phyloP scores from a whole-genome alignment of 2,797 vertebrate species.

The Tiaroga cobitis region DNA sequence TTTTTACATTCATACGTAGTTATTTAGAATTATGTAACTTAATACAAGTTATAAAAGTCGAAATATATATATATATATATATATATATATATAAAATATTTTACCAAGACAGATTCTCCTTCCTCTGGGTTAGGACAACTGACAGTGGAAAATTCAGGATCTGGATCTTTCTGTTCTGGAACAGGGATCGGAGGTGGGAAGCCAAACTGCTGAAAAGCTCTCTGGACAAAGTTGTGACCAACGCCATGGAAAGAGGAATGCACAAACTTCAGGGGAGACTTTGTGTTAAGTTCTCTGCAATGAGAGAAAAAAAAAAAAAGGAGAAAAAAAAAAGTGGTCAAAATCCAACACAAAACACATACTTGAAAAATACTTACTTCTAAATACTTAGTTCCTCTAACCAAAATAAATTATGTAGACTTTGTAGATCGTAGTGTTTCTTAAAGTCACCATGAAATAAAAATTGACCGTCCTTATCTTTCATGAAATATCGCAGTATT shows the following conservation, averaged over 20 bases:
- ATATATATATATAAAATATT: neutral
- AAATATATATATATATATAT: neutral
- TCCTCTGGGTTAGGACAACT: slow-evolving; percentile 95
- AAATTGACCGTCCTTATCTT: too few relatives aligned
- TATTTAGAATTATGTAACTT: neutral
- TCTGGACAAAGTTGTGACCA: slow-evolving; percentile 88
- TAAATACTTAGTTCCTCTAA: neutral
- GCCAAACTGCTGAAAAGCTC: slow-evolving; percentile 87
- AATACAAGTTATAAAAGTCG: neutral
- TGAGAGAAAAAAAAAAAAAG: slow-evolving; percentile 31
- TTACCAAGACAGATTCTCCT: slow-evolving; percentile 91
- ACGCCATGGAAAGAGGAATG: slow-evolving; percentile 96
- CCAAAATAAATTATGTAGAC: neutral
- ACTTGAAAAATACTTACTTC: neutral
- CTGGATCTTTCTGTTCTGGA: slow-evolving; percentile 92
- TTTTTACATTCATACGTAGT: too few relatives aligned
- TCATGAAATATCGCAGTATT: too few relatives aligned
- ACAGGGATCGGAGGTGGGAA: slow-evolving; percentile 91
- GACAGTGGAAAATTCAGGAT: slow-evolving; percentile 92
- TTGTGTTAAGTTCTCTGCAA: slow-evolving; percentile 84
- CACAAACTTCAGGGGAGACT: slow-evolving; percentile 84
- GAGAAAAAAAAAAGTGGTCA: neutral
- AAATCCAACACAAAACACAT: neutral
- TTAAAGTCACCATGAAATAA: too few relatives aligned
- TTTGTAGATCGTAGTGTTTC: neutral